phyloP scores from a whole-genome alignment of 2,888 invertebrate genomes.

The Rugalucina vietnamica region DNA sequence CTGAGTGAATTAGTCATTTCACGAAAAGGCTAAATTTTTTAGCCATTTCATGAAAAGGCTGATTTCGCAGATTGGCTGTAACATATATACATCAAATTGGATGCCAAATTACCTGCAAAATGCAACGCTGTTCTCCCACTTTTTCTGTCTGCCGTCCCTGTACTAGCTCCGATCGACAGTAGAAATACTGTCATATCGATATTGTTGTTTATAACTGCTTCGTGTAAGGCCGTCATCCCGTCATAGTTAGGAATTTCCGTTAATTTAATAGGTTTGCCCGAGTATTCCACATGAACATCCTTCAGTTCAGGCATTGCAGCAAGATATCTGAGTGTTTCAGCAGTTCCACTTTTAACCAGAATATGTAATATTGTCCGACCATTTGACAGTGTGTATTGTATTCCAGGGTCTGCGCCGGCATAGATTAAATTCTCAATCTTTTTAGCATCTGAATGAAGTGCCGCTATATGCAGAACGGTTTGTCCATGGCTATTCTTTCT shows the following conservation, averaged over 20 bases:
- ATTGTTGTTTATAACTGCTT: background rate
- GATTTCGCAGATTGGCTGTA: too few relatives aligned
- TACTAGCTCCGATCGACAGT: background rate
- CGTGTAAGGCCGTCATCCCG: background rate
- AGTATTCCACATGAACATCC: background rate
- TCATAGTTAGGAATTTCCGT: background rate
- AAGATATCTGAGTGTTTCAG: background rate
- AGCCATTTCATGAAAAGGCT: too few relatives aligned
- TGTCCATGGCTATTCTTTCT: background rate
- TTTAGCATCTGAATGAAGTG: background rate
- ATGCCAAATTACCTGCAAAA: too few relatives aligned
- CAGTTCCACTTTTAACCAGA: background rate
- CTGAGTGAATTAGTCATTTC: too few relatives aligned
- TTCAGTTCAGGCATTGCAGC: background rate
- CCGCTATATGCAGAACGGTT: background rate
- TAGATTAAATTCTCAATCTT: background rate
- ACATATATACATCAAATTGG: too few relatives aligned
- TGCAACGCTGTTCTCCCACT: background rate
- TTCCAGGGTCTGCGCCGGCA: background rate
- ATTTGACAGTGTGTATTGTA: background rate
- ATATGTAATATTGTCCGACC: background rate
- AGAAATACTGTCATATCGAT: background rate
- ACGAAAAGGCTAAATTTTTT: too few relatives aligned
- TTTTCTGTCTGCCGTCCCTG: background rate
- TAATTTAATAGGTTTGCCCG: background rate